A percentile compares a stretch with the other conserved stretches of the same genome.
phyloP scores from a whole-genome alignment of 2,888 invertebrate genomes.

The Polia nebulosa region DNA sequence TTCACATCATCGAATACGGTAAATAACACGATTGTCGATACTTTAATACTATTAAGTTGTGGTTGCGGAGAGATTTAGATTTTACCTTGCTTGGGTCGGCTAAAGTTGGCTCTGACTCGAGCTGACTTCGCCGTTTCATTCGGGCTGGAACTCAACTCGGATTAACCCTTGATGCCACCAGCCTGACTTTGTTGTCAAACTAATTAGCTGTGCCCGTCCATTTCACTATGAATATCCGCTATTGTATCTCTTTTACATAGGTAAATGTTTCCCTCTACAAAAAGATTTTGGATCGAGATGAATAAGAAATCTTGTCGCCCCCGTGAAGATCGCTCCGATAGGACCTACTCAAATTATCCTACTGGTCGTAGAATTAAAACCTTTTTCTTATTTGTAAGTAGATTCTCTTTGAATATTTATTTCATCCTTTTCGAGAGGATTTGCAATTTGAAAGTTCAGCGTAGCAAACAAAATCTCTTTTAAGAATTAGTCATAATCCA shows the following conservation, averaged over 20 bases:
- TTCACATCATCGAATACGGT: conserved; percentile 54
- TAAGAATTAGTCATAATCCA: conserved; percentile 76
- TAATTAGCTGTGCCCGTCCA: conserved; percentile 66
- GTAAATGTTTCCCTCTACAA: conserved; percentile 29
- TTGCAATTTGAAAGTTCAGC: conserved; percentile 66
- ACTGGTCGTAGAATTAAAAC: conserved; percentile 62
- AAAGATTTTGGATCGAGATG: conserved; percentile 55
- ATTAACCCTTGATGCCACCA: conserved; percentile 75
- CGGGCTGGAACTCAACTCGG: conserved; percentile 68
- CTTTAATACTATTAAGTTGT: conserved; percentile 74
- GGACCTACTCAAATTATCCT: conserved; percentile 63
- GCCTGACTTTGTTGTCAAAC: conserved; percentile 69
- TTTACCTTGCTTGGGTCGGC: conserved; percentile 69
- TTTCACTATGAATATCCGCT: conserved; percentile 51
- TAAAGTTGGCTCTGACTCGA: conserved; percentile 71
- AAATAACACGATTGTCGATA: conserved; percentile 73
- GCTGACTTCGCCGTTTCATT: conserved; percentile 70
- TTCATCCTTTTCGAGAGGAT: conserved; percentile 48
- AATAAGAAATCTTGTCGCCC: conserved; percentile 56
- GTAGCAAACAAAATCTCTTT: conserved; percentile 72
- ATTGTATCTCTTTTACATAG: conserved; percentile 54
- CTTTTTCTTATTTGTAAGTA: conserved; percentile 60
- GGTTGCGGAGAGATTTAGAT: conserved; percentile 74
- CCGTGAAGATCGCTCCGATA: conserved; percentile 60
- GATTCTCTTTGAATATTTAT: conserved; percentile 58